Conservation (phyloP, 2,113 vertebrate genomes). For the Ochotona curzoniae region DNA sequence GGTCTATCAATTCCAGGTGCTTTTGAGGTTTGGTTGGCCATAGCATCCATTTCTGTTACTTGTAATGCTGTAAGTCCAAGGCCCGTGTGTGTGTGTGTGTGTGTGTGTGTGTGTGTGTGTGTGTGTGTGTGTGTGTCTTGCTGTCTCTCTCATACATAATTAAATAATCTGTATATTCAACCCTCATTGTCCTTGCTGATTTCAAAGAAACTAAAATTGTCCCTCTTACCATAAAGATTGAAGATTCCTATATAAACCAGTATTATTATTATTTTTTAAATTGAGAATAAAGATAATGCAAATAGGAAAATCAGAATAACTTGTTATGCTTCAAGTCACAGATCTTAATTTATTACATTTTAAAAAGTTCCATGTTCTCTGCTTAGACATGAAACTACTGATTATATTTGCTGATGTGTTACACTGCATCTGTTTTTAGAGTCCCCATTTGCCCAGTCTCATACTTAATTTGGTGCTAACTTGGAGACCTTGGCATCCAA, state of each 20-base stretch:
- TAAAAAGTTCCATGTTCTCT: background rate
- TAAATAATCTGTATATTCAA: background rate
- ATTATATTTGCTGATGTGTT: background rate
- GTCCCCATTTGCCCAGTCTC: background rate
- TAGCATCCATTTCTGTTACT: background rate
- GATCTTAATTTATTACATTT: slow-evolving; percentile 32
- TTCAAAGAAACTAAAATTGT: slow-evolving; percentile 1
- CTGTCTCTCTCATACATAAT: background rate
- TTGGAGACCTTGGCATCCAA: slow-evolving; percentile 17
- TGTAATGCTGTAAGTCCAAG: background rate
- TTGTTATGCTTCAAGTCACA: slow-evolving; percentile 8
- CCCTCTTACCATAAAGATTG: background rate
- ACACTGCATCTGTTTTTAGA: background rate
- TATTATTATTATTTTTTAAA: slow-evolving; percentile 1
- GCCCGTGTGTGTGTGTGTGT: background rate
- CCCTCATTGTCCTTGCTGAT: background rate
- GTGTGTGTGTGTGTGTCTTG: background rate
- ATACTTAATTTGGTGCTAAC: slow-evolving; percentile 32
- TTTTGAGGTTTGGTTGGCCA: slow-evolving; percentile 10
- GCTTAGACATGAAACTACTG: slow-evolving; percentile 21
- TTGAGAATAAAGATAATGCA: slow-evolving; percentile 3
- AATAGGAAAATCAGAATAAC: slow-evolving; percentile 52
- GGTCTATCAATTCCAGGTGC: background rate
- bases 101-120: background rate
- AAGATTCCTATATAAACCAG: background rate